Percentiles rank a stretch among this genome's conserved stretches.
Evolutionary conservation across 2,113 vertebrate species (phyloP).

Genomic region (Chinchilla lanigera): DNA sequence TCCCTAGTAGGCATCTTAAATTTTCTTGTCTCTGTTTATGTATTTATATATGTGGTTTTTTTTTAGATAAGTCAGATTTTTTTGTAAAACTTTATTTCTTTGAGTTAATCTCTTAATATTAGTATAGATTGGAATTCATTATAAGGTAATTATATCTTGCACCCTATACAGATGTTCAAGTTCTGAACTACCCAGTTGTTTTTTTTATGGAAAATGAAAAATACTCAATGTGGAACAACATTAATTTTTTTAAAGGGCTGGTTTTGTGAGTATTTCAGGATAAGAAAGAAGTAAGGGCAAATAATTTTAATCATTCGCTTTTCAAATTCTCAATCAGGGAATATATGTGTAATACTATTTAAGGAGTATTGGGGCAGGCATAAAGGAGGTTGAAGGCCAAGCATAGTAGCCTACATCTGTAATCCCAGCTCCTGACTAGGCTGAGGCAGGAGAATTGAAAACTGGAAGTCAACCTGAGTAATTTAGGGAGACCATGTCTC

Average conservation of each 20-base stretch:
- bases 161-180: background rate
- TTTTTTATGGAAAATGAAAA: slow-evolving; percentile 45
- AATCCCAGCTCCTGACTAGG: background rate
- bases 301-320: background rate
- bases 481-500: background rate
- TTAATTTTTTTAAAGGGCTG: slow-evolving; percentile 51
- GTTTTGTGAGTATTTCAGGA: background rate
- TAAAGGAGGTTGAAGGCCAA: slow-evolving; percentile 21
- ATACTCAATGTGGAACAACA: background rate
- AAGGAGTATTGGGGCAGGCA: background rate
- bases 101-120: slow-evolving; percentile 32
- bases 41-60: background rate
- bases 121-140: slow-evolving; percentile 29
- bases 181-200: slow-evolving; percentile 43
- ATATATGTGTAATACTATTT: slow-evolving; percentile 12
- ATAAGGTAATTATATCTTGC: background rate
- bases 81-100: slow-evolving; percentile 23
- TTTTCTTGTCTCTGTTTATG: background rate
- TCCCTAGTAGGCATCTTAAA: slow-evolving; percentile 2
- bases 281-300: background rate
- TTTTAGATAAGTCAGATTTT: background rate
- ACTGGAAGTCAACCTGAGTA: background rate
- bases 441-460: background rate
- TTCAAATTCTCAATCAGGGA: slow-evolving; percentile 27
- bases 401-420: background rate